These are phyloP conservation scores for Epistrophe grossulariae DNA, from an alignment of 2,888 invertebrate genomes.

Conservation along the genomic window DNA sequence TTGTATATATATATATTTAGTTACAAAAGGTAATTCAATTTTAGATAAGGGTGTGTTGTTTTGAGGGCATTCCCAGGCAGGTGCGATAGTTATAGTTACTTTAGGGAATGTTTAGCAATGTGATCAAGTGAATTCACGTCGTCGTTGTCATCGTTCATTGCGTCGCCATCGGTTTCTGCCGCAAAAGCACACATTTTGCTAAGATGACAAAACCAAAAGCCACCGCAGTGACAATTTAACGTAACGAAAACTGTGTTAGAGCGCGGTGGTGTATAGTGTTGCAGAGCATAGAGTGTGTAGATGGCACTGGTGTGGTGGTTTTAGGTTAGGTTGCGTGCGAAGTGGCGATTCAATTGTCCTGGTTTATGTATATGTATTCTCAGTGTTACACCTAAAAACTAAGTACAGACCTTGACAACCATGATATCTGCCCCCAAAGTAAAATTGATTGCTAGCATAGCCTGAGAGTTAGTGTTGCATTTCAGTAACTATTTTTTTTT, in stretches of 20 bases:
- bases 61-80: background rate
- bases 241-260: background rate
- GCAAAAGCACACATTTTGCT: background rate
- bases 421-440: background rate
- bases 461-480: background rate
- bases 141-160: background rate
- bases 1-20: too few relatives aligned
- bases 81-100: background rate
- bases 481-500: background rate
- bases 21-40: slow-evolving; percentile 60
- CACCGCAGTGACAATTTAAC: slow-evolving; percentile 22
- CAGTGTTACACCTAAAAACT: slow-evolving; percentile 8
- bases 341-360: slow-evolving; percentile 60
- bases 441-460: background rate
- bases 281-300: background rate
- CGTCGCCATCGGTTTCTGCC: background rate
- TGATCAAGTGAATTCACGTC: slow-evolving; percentile 35
- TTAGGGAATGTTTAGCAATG: slow-evolving; percentile 22
- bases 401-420: background rate
- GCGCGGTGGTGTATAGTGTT: background rate
- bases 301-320: background rate
- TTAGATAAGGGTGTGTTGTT: slow-evolving; percentile 53
- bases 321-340: slow-evolving; percentile 55
- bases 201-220: slow-evolving; percentile 10
- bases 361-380: slow-evolving; percentile 50